A percentile compares a stretch with the other conserved stretches of the same genome.
These are phyloP conservation scores for Monomorium pharaonis DNA, from an alignment of 1,140 invertebrate species.

Conservation along the genomic window DNA sequence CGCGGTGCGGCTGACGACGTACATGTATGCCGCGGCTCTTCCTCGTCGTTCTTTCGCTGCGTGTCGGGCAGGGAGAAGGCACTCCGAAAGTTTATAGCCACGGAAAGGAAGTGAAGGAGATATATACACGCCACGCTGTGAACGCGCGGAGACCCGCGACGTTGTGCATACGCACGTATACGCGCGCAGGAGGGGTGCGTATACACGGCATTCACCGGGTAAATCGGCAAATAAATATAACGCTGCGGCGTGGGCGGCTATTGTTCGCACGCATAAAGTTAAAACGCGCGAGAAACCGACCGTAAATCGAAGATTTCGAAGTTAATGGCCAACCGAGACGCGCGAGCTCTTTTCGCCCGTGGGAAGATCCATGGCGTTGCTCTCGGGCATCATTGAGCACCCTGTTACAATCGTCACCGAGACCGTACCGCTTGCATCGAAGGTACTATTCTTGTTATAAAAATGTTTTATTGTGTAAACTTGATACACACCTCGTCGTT, in stretches of 20 bases:
- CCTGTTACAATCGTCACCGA: constrained; percentile 1
- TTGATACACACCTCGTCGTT: not conserved
- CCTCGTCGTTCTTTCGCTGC: constrained; percentile 47
- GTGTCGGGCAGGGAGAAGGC: constrained; percentile 68
- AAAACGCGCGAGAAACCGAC: constrained; percentile 69
- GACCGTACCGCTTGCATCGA: not conserved
- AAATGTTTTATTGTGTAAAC: not conserved
- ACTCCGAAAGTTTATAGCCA: constrained; percentile 76
- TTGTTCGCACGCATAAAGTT: constrained; percentile 80
- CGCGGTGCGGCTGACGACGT: constrained; percentile 37
- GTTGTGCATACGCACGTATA: constrained; percentile 21
- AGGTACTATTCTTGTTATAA: not conserved
- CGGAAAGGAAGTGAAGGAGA: constrained; percentile 72
- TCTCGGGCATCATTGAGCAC: not conserved
- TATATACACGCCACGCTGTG: constrained; percentile 59
- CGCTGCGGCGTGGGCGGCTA: constrained; percentile 80
- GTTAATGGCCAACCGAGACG: constrained; percentile 67
- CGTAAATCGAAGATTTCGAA: constrained; percentile 76
- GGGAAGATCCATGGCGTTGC: constrained; percentile 44
- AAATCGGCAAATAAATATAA: constrained; percentile 80
- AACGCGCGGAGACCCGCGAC: constrained; percentile 35
- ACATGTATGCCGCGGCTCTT: constrained; percentile 28
- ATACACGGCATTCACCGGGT: constrained; percentile 50
- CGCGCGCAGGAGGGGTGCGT: not conserved
- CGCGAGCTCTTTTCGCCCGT: constrained; percentile 39